Conservation (phyloP, 2,888 invertebrate genomes). For the Rhamnusium bicolor region DNA sequence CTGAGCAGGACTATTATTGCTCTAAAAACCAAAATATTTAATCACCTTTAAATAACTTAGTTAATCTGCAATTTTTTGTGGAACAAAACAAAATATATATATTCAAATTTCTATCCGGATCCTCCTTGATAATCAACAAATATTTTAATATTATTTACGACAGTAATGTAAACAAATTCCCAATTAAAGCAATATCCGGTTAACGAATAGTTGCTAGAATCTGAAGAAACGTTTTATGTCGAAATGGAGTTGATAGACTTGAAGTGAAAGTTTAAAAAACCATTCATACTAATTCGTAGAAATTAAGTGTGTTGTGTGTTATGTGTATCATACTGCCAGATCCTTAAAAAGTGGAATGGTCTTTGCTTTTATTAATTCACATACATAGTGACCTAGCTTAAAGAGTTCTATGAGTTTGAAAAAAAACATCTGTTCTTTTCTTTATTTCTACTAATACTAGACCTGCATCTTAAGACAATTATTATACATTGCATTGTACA, state of each 20-base stretch:
- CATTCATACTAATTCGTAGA: conserved; percentile 27
- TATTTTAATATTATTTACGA: not conserved
- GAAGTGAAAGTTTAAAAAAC: conserved; percentile 44
- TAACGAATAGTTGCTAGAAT: not conserved
- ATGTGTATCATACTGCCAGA: not conserved
- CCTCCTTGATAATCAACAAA: not conserved
- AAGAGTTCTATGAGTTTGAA: too few relatives aligned
- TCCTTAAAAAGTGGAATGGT: not conserved
- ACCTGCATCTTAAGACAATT: too few relatives aligned
- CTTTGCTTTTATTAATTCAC: not conserved
- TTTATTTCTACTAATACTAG: too few relatives aligned
- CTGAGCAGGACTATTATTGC: not conserved
- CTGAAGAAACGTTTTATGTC: not conserved
- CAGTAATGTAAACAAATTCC: not conserved
- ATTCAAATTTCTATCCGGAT: not conserved
- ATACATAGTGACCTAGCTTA: not conserved
- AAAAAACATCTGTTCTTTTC: too few relatives aligned
- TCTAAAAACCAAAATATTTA: not conserved
- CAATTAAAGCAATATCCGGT: not conserved
- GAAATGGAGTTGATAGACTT: conserved; percentile 37
- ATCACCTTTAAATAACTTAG: not conserved
- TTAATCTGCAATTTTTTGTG: not conserved
- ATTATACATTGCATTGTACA: too few relatives aligned
- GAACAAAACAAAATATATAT: not conserved
- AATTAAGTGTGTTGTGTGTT: conserved; percentile 14